Evolutionary conservation across 2,888 invertebrate species (phyloP).

Genomic region (Acanthococcus lagerstroemiae): DNA sequence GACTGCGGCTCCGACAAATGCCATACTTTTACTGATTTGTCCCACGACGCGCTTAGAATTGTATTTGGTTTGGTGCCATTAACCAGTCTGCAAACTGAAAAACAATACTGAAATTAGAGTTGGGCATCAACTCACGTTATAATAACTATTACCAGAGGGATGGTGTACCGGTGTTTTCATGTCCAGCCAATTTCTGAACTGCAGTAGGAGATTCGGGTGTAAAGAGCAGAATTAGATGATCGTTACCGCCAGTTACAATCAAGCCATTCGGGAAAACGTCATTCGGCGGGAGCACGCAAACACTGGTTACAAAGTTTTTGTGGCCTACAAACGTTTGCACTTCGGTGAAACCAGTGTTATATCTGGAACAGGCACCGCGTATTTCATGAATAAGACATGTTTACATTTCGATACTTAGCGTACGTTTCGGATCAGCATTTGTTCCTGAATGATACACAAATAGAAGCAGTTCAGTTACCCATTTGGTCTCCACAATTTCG

Average conservation of each 20-base stretch:
- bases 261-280: constrained; percentile 61
- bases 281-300: constrained; percentile 64
- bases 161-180: constrained; percentile 61
- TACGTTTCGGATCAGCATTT: neutral
- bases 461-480: constrained; percentile 46
- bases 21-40: constrained; percentile 80
- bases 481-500: constrained; percentile 73
- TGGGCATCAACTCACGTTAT: too few species aligned
- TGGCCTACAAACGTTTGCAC: constrained; percentile 66
- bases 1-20: constrained; percentile 37
- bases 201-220: constrained; percentile 58
- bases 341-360: constrained; percentile 54
- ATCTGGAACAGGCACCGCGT: constrained; percentile 42
- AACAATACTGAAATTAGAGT: too few species aligned
- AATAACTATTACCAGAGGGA: too few species aligned
- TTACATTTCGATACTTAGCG: neutral
- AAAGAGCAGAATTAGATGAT: constrained; percentile 71
- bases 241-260: constrained; percentile 82
- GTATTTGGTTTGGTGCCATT: constrained; percentile 46
- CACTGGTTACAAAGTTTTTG: constrained; percentile 72
- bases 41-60: constrained; percentile 85
- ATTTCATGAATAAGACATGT: neutral
- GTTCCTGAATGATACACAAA: too few species aligned
- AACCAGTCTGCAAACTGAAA: constrained; percentile 48
- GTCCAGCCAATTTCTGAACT: constrained; percentile 61